Evolutionary conservation across 2,113 vertebrate genomes (phyloP).

Genomic region (Eurystomus gularis): DNA sequence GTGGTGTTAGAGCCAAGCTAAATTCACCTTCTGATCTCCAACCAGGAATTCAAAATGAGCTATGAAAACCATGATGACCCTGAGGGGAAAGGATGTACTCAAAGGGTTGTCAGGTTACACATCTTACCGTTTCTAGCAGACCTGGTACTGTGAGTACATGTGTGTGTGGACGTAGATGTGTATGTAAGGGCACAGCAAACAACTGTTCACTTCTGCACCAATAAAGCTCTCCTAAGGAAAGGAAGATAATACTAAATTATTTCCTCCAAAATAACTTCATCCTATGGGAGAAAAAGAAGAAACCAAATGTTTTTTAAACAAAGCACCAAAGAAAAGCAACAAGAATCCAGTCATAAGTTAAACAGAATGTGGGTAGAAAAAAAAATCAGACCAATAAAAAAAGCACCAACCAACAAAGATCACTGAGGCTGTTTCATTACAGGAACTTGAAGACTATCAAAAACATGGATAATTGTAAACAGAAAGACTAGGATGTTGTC

Average conservation of each 20-base stretch:
- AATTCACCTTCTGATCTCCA: background rate
- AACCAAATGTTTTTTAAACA: background rate
- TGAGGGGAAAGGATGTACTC: conserved; percentile 43
- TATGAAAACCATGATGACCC: conserved; percentile 5
- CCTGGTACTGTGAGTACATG: background rate
- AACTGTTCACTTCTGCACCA: conserved; percentile 19
- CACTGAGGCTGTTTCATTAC: conserved; percentile 23
- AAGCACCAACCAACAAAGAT: conserved; percentile 50
- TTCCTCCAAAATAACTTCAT: background rate
- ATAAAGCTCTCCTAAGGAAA: conserved; percentile 13
- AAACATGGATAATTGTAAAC: conserved; percentile 37
- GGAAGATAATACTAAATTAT: background rate
- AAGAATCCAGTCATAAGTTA: conserved; percentile 51
- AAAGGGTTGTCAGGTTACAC: conserved; percentile 57
- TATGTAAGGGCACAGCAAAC: background rate
- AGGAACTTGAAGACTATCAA: background rate
- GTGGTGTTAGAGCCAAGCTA: background rate
- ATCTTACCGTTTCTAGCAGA: conserved; percentile 21
- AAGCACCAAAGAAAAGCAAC: conserved; percentile 63
- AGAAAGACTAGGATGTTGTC: conserved; percentile 8
- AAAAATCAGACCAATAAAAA: background rate
- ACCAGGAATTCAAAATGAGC: background rate
- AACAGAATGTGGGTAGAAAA: conserved; percentile 4
- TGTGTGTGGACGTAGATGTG: background rate
- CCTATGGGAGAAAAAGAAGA: background rate